A percentile compares a stretch with the other conserved stretches of the same genome.
Conservation (phyloP, 2,888 invertebrate genomes). For the Eupithecia insigniata region DNA sequence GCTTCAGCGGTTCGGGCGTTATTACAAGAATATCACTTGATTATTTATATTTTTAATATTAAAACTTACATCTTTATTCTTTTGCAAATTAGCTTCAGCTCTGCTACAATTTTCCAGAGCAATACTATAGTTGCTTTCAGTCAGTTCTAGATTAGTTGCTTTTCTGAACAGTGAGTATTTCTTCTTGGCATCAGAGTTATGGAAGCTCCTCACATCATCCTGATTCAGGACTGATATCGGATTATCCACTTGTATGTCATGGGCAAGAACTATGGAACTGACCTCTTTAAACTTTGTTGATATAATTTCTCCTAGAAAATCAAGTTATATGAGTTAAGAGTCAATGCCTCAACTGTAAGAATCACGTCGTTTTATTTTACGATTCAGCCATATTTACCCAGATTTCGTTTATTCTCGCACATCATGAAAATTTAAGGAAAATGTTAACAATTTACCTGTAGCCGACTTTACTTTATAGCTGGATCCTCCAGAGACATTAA, state of each 20-base stretch:
- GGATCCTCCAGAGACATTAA: conserved; percentile 84
- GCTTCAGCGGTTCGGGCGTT: too few species aligned
- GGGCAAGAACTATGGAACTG: conserved; percentile 86
- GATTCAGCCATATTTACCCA: too few species aligned
- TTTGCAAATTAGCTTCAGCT: conserved; percentile 66
- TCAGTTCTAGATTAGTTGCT: conserved; percentile 89
- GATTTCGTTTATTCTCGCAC: too few species aligned
- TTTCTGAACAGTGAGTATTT: conserved; percentile 91
- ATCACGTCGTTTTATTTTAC: too few species aligned
- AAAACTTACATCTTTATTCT: conserved; percentile 78
- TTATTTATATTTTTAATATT: too few species aligned
- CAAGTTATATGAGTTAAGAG: too few species aligned
- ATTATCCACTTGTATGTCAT: conserved; percentile 97
- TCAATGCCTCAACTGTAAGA: too few species aligned
- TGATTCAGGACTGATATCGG: conserved; percentile 97
- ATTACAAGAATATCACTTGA: too few species aligned
- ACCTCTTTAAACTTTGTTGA: conserved; percentile 90
- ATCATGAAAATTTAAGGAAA: too few species aligned
- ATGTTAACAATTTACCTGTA: conserved; percentile 76
- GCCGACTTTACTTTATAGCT: conserved; percentile 88
- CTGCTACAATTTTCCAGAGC: conserved; percentile 75
- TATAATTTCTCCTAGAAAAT: conserved; percentile 83
- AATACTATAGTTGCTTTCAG: conserved; percentile 82
- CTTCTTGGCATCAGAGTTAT: conserved; percentile 88
- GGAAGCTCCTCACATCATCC: conserved; percentile 94